phyloP scores from a whole-genome alignment of 2,888 invertebrate species.

The Dynastes grantii region DNA sequence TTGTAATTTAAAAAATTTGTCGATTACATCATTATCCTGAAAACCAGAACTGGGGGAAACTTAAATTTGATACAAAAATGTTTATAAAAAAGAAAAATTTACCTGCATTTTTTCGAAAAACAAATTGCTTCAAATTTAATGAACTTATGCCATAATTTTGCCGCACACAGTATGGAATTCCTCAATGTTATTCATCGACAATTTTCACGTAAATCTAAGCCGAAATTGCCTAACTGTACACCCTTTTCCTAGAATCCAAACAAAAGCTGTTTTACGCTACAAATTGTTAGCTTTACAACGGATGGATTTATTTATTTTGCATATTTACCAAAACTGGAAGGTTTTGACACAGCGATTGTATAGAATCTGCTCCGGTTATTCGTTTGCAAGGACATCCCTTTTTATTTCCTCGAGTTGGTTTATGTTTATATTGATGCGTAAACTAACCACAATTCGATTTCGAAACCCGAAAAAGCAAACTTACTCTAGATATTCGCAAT shows the following conservation, averaged over 20 bases:
- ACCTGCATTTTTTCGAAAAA: too few relatives aligned
- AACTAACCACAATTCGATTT: too few relatives aligned
- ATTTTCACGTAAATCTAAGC: too few relatives aligned
- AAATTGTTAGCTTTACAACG: background rate
- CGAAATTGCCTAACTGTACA: background rate
- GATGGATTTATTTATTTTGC: constrained; percentile 9
- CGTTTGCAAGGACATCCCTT: background rate
- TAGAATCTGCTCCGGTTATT: background rate
- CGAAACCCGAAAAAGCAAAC: too few relatives aligned
- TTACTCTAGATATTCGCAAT: too few relatives aligned
- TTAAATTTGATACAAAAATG: too few relatives aligned
- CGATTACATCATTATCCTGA: too few relatives aligned
- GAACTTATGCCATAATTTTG: too few relatives aligned
- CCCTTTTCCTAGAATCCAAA: constrained; percentile 5
- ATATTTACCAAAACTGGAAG: background rate
- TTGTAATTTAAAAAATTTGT: too few relatives aligned
- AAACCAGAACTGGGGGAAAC: too few relatives aligned
- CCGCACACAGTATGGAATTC: background rate
- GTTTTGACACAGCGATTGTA: background rate
- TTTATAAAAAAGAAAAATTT: too few relatives aligned
- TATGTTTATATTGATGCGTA: background rate
- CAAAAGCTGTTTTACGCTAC: background rate
- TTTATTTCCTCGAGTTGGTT: background rate
- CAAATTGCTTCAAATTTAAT: too few relatives aligned
- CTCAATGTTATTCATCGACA: background rate